Evolutionary conservation across 2,888 invertebrate species (phyloP), one percentile per base, ranked within the genome.

Genomic region (Sclerodermus sp.): DNA sequence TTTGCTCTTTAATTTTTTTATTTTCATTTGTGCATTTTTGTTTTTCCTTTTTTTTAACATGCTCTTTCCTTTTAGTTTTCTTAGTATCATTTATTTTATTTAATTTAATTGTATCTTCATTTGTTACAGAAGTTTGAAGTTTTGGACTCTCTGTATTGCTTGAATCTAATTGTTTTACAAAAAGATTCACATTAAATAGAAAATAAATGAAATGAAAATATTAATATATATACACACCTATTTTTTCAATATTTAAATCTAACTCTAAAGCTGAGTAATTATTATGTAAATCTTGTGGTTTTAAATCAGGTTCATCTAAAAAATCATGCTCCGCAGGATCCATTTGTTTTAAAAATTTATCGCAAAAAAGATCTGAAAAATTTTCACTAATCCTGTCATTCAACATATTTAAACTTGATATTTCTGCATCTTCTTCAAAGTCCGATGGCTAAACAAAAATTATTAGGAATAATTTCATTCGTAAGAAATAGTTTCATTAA

Each of bases 341-440:
- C 17, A 44, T 49, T 14, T 23, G 23, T 23, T n/a, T n/a, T n/a
- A 50, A 2, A 30, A 46, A 37, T 37, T 67, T 61, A 40, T 62
- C 67, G 38, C 67, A 65, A 47, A 71, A 65, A 49, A 70, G 62
- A 51, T 66, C 62, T 36, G 69, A 56, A 42, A 61, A 51, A 51
- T 62, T 59, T 40, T 61, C 59, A 39, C 57, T 55, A 34, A 67
- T 54, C 36, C 66, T 67, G 8, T 66, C 62, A 9, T 62, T 46
- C 37, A 60, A 52, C 42, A 60, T 60, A 42, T 55, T 63, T 39
- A 71, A 16, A 13, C 64, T 66, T 45, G 67, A 64, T 56, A 73
- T 67, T 51, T 74, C 72, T 45, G 76, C 71, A 42, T 74, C 74
- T 50, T 77, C 77, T 16, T 73, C 73, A 49, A 71, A 64, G 42